Evolutionary conservation across 2,888 invertebrate species (phyloP), one percentile per base, ranked within the genome.

Genomic region (Leptura quadrifasciata): DNA sequence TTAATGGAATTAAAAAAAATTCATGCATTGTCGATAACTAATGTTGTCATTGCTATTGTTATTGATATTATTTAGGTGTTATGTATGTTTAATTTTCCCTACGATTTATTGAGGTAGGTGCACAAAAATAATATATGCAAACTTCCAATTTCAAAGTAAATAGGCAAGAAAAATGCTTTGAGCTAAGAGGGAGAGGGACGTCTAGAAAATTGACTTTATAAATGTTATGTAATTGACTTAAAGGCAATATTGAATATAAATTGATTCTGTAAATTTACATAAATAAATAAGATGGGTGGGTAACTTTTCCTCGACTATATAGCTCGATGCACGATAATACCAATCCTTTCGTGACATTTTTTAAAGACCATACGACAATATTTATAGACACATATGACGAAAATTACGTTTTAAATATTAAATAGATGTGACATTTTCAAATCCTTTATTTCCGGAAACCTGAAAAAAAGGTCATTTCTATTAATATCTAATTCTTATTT

Each of bases 231-330:
- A 79, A 80, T 81, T 64, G 77, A 74, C 75, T 80, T 80, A 77
- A 47, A 47, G 68, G 76, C 75, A 77, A 78, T 78, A 78, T 78
- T 82, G 82, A 79, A 82, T 80, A 82, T 82, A 82, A 82, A 82
- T 82, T 74, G 81, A 79, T 80, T 82, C 78, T 52, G 74, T 74
- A 69, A 79, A 81, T 80, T 79, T 80, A 72, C 78, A 78, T 78
- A 61, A 71, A 71, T 71, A 71, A 71, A 71, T 60, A 71, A 61
- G 60, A 61, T 17, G 52, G 47, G 9, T 18, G 55, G 68, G n/a
- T 39, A 20, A 10, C 12, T 61, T 27, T 0, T 71, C 24, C 27
- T 24, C 47, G 60, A 10, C 12, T 15, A n/a, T 12, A 15, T 18
- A 58, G n/a, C 69, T 21, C 35, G 35, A 47, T 21, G 21, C 71